Conservation (phyloP, 2,113 vertebrate species). For the Sinosuthora webbiana region DNA sequence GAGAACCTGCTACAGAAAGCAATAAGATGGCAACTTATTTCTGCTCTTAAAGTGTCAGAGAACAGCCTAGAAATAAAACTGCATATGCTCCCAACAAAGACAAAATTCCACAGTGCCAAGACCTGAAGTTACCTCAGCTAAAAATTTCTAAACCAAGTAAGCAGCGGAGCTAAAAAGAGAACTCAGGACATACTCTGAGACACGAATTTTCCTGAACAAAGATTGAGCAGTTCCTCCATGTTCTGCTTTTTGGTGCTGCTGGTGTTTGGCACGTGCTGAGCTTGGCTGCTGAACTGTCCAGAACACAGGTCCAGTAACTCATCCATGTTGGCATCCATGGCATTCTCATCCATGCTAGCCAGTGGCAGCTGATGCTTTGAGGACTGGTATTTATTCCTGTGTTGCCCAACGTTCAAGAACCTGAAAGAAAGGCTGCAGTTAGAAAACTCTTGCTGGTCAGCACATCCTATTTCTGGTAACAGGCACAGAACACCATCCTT, state of each 20-base stretch:
- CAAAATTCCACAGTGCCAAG: not conserved
- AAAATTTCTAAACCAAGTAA: not conserved
- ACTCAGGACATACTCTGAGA: slow-evolving; percentile 72
- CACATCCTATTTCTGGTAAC: not conserved
- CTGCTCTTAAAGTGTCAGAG: not conserved
- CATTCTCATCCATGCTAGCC: slow-evolving; percentile 94
- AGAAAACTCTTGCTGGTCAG: not conserved
- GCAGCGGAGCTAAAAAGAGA: not conserved
- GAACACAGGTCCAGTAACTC: slow-evolving; percentile 92
- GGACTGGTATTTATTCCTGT: slow-evolving; percentile 75
- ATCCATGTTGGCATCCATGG: slow-evolving; percentile 97
- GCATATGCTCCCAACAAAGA: not conserved
- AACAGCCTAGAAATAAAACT: not conserved
- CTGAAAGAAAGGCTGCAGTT: slow-evolving; percentile 43
- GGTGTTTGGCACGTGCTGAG: not conserved
- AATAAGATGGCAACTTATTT: not conserved
- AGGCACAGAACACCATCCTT: not conserved
- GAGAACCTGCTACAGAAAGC: slow-evolving; percentile 58
- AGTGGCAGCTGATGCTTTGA: slow-evolving; percentile 84
- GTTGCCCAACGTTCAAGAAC: slow-evolving; percentile 80
- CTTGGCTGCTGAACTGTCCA: slow-evolving; percentile 76
- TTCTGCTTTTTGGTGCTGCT: slow-evolving; percentile 69
- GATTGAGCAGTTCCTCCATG: slow-evolving; percentile 85
- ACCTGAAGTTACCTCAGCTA: not conserved
- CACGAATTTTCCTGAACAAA: slow-evolving; percentile 88